These are phyloP conservation scores for Drosophila infuscata DNA, from an alignment of 2,888 invertebrate species.

Conservation along the genomic window DNA sequence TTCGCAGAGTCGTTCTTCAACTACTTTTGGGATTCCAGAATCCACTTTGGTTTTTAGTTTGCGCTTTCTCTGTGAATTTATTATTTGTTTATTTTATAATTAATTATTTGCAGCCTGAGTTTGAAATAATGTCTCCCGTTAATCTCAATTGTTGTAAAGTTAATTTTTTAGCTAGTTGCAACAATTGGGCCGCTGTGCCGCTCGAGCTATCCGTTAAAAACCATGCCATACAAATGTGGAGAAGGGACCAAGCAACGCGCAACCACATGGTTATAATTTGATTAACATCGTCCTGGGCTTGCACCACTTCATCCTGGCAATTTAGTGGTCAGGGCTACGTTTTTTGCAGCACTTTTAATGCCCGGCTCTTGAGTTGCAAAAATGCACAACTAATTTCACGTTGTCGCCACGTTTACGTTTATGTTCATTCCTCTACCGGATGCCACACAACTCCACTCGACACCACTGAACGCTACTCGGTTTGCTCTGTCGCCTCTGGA, in stretches of 20 bases:
- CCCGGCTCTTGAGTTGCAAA: conserved; percentile 59
- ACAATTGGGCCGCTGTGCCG: conserved; percentile 55
- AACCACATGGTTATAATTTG: conserved; percentile 76
- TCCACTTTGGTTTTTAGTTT: conserved; percentile 13
- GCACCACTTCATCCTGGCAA: conserved; percentile 64
- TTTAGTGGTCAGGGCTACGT: conserved; percentile 63
- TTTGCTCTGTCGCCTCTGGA: conserved; percentile 31
- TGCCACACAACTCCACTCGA: conserved; percentile 51
- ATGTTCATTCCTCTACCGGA: conserved; percentile 36
- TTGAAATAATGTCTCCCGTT: conserved; percentile 35
- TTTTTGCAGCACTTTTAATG: conserved; percentile 42
- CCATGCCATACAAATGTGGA: conserved; percentile 43
- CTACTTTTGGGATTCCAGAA: conserved; percentile 18
- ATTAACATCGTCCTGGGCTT: conserved; percentile 62
- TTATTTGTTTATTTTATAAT: conserved; percentile 4
- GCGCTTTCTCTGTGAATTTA: neutral
- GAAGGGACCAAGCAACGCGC: neutral
- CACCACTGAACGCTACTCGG: conserved; percentile 55
- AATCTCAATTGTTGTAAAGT: conserved; percentile 33
- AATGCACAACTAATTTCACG: conserved; percentile 74
- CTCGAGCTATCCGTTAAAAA: conserved; percentile 57
- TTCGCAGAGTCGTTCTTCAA: neutral
- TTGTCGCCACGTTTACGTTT: conserved; percentile 74
- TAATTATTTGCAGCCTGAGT: conserved; percentile 56
- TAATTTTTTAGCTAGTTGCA: conserved; percentile 40